Conservation (phyloP, 92 coral and sea anemone species). For the Epizoanthus rinbou region DNA sequence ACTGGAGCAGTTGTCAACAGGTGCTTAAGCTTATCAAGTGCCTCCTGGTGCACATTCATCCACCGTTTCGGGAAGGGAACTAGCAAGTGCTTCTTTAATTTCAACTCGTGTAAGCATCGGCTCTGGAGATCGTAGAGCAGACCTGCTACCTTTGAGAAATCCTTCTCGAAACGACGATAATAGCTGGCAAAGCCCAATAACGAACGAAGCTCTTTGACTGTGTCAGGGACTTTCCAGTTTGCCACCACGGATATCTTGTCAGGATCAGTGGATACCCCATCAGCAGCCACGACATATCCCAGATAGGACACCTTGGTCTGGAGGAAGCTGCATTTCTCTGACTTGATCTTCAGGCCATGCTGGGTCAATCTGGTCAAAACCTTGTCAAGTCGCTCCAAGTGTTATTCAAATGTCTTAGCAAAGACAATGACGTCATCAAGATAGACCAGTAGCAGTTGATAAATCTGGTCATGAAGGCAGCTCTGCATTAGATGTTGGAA, state of each 20-base stretch:
- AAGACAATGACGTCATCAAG: constrained; percentile 16
- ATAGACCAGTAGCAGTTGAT: constrained; percentile 14
- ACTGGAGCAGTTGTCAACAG: constrained; percentile 36
- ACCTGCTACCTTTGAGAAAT: constrained; percentile 9
- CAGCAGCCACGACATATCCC: constrained; percentile 13
- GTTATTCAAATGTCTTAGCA: constrained; percentile 25
- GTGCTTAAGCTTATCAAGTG: constrained; percentile 26
- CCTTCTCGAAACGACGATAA: neutral
- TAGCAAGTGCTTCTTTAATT: constrained; percentile 29
- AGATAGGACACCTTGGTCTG: constrained; percentile 4
- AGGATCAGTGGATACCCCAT: constrained; percentile 29
- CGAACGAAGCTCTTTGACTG: constrained; percentile 22
- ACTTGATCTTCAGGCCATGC: constrained; percentile 22
- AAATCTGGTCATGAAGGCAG: constrained; percentile 20
- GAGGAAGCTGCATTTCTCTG: constrained; percentile 15
- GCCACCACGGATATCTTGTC: constrained; percentile 1
- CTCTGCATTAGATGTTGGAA: constrained; percentile 33
- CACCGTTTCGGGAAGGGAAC: constrained; percentile 36
- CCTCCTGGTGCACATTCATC: constrained; percentile 10
- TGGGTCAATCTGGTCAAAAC: constrained; percentile 11
- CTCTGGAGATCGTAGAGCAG: constrained; percentile 9
- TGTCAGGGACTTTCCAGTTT: constrained; percentile 5
- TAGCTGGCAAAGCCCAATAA: constrained; percentile 10
- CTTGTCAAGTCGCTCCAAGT: constrained; percentile 27
- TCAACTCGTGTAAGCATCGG: constrained; percentile 23